Evolutionary conservation across 2,888 invertebrate species (phyloP), one percentile per base, ranked within the genome.

Genomic region (Phaonia tiefii): DNA sequence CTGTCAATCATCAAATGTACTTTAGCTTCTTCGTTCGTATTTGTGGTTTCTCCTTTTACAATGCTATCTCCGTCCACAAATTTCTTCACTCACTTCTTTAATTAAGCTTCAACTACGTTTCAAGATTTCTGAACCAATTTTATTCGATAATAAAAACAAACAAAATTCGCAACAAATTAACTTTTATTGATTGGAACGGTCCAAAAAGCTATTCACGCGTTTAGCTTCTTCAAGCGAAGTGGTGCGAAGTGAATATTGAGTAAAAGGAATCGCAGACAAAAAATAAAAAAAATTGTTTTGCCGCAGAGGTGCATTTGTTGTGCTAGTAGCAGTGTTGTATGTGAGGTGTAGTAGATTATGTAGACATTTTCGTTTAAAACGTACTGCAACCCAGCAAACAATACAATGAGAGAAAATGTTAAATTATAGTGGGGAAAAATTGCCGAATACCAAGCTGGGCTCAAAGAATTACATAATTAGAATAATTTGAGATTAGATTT

Each of bases 201-300:
- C n/a, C 63, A 70, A 65, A 49, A 66, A 69, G 51, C 42, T 69
- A 44, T 66, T 75, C 71, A 75, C 79, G 44, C 75, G 75, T 49
- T 42, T 31, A 71, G 75, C 79, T 79, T 79, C 75, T 75, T 72
- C 51, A 42, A 66, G 51, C 56, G 71, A 75, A 75, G 69, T 69
- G 26, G 49, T 39, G 5, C 17, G 65, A 75, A 67, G 56, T 56
- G 74, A 75, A 75, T 25, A 70, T 56, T 10, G 39, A 58, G 17
- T 25, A 54, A 58, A 39, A 39, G 74, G 63, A 66, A 63, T 13
- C 20, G 15, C 20, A 44, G 63, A 2, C 2, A 54, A 60, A 73
- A 73, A 73, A 67, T 73, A 3, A 67, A 3, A 17, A 74, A 75
- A 54, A 79, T 69, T 74, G 63, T 15, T 0, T n/a, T 10, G 1